Evolutionary conservation across 2,113 vertebrate species (phyloP).

Genomic region (Galeopterus variegatus): DNA sequence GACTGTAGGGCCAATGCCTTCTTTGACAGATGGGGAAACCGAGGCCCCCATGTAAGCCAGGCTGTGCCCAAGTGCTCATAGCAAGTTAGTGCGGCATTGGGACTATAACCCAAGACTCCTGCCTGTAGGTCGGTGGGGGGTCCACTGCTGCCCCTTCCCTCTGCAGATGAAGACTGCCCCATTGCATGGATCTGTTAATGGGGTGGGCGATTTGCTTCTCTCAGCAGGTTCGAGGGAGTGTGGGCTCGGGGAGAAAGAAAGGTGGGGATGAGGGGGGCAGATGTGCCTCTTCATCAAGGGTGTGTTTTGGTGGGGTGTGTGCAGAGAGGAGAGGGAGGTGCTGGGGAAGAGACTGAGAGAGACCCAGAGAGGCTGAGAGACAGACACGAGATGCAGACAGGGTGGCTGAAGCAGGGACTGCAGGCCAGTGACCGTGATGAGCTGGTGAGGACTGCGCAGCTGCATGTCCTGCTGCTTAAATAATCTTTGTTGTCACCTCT

Average conservation of each 20-base stretch:
- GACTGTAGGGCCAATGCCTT: rapidly evolving
- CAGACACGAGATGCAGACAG: rapidly evolving
- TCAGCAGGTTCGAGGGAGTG: neutral
- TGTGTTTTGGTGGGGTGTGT: too few relatives aligned
- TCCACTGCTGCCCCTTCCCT: too few relatives aligned
- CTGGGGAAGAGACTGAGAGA: too few relatives aligned
- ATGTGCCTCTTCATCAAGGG: neutral
- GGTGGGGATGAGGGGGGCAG: neutral
- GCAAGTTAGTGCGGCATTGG: too few relatives aligned
- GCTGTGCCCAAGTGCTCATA: neutral
- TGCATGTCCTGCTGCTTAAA: neutral
- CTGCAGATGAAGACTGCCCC: too few relatives aligned
- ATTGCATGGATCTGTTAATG: neutral
- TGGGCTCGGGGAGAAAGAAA: neutral
- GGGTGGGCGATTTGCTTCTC: neutral
- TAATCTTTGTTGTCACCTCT: rapidly evolving
- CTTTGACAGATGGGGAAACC: neutral
- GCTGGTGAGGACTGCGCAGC: rapidly evolving
- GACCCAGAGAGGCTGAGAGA: neutral
- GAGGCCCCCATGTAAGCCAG: neutral
- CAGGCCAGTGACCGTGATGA: rapidly evolving
- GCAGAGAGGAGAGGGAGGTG: neutral
- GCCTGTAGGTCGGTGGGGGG: neutral
- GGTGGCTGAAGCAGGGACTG: neutral
- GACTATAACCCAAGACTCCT: neutral